Evolutionary conservation across 2,113 vertebrate species (phyloP), one percentile per base, ranked within the genome.

Genomic region (Scolopax mira): DNA sequence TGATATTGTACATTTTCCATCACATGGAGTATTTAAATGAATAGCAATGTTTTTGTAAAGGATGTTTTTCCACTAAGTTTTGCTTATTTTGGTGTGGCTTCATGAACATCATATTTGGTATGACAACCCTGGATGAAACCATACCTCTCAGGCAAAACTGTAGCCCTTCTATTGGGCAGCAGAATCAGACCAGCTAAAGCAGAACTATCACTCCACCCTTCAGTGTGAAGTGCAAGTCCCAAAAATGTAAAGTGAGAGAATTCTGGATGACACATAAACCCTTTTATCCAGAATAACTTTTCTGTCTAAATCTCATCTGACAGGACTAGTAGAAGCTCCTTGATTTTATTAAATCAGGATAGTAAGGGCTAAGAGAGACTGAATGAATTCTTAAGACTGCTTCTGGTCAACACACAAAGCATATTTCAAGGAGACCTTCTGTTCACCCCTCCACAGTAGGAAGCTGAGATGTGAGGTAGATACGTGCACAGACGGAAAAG

Each of bases 351-450:
- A 73, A 44, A 74, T 54, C 42, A 17, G 35, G 41, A 75, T 51
- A 39, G 23, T 7, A 83, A 62, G 17, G 48, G 31, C 48, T 46
- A 82, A 42, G 25, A 79, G 41, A 39, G 35, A 61, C 42, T 9
- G 21, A 83, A 73, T 37, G 6, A 69, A 79, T 58, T 66, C 79
- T 85, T 69, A 37, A 62, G 35, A 13, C 35, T 62, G 24, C 18
- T 77, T 69, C 55, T 91, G 49, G 65, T 74, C 93, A 65, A 46
- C n/a, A 51, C 1, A 0, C 62, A 85, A 58, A 72, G 51, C 46
- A 14, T 5, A 83, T 93, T 83, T 91, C 82, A 74, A 88, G 91
- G 74, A 74, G 66, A 78, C 44, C 16, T 89, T 90, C 78, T 55
- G 30, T 44, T 74, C 57, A 70, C 23, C 17, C 13, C 52, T 74